Evolutionary conservation across 2,888 invertebrate species (phyloP).

Genomic region (Busseola fusca): DNA sequence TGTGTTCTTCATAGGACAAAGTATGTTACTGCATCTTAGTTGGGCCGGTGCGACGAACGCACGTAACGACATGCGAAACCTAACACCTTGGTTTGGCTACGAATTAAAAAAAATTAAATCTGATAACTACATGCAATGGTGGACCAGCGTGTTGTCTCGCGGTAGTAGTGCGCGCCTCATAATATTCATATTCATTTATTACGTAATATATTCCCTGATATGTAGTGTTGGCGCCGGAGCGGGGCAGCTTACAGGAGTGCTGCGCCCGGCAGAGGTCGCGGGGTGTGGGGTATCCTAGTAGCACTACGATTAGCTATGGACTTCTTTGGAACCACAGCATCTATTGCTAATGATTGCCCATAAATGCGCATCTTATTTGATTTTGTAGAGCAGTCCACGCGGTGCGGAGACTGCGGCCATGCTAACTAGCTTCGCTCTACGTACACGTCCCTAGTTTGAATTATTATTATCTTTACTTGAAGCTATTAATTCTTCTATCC

Average conservation of each 20-base stretch:
- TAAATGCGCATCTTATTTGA: neutral
- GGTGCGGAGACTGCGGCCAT: slow-evolving; percentile 24
- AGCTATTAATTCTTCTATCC: slow-evolving; percentile 27
- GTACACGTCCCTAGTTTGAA: slow-evolving; percentile 53
- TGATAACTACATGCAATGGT: neutral
- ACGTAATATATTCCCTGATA: too few species aligned
- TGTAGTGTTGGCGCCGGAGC: neutral
- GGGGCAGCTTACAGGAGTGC: slow-evolving; percentile 42
- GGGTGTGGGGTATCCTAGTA: neutral
- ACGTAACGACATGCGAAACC: neutral
- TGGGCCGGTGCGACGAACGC: neutral
- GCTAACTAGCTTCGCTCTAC: slow-evolving; percentile 51
- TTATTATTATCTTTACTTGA: slow-evolving; percentile 21
- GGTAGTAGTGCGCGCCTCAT: neutral
- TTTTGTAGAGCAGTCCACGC: too few species aligned
- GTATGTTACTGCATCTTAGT: neutral
- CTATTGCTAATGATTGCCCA: neutral
- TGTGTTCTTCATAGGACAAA: neutral
- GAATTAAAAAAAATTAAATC: neutral
- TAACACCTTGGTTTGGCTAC: neutral
- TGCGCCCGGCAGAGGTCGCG: slow-evolving; percentile 2
- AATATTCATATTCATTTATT: too few species aligned
- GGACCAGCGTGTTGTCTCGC: slow-evolving; percentile 13
- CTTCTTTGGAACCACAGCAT: slow-evolving; percentile 7
- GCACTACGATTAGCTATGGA: slow-evolving; percentile 2